Evolutionary conservation across 2,113 vertebrate genomes (phyloP), one percentile per base, ranked within the genome.

Genomic region (Ailuropoda melanoleuca): DNA sequence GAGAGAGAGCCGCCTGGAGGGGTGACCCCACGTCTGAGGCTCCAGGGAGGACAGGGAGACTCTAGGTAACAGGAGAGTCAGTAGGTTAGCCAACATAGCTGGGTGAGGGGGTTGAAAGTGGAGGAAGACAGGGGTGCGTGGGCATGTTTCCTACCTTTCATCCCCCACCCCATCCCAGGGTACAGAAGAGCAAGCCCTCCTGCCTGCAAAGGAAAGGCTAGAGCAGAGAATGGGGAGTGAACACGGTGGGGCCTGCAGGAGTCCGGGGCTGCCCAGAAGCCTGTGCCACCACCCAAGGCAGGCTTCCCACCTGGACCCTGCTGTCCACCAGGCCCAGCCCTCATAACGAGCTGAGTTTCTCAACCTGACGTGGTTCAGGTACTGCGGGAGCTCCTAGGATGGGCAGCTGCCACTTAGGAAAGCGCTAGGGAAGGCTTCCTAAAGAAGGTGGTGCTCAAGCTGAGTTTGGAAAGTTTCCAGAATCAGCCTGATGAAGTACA

Each of bases 321-420:
- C 77, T 56, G 29, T 48, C 78, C 26, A 1, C 56, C 6, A 31
- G 48, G 55, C 60, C 24, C 2, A 1, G 55, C 31, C n/a, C 85
- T 74, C 4, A 0, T 29, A 18, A 18, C 39, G 10, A 7, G 77
- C 17, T 29, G 8, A 58, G 26, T 24, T 6, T 1, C 1, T 75
- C 43, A 24, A 26, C 37, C 4, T 13, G 29, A 34, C 19, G 85
- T 43, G 58, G 29, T 66, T 56, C 2, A 34, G 81, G 24, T 34
- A 3, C 43, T 14, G 3, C 8, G 24, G 29, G 48, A 72, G 53
- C 24, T 11, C n/a, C 6, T 12, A 13, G 60, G 14, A 56, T 12
- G 50, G 60, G 48, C 68, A 37, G 55, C 70, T 75, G 43, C 58
- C 19, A 39, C 70, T 23, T 55, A 18, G 70, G 21, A 88, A 26